Base-by-base conservation (phyloP, 1,140 invertebrate species). In the Colletes gigas region DNA sequence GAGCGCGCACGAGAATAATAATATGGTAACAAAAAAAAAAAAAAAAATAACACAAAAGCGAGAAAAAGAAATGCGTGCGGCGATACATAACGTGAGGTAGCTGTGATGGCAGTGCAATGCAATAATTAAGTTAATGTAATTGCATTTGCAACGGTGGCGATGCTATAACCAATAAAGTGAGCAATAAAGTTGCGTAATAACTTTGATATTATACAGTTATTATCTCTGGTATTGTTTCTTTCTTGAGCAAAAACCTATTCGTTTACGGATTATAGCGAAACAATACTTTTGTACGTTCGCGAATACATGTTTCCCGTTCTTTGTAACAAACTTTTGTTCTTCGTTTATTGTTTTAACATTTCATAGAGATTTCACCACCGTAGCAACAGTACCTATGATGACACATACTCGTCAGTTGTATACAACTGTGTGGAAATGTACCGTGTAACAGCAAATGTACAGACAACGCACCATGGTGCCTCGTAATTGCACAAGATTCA, bases 21-120 rank as follows among this genome's bases (percentile, higher is more conserved):
- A 89, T 91, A 90, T 83, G 86, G 82, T 90, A 87, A 90, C 83
- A 90, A 89, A 88, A 85, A 89, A 89, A 88, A 90, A 89, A 87
- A 89, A 88, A 89, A 88, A 86, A 85, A 88, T 21, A 47, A 57
- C 50, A 66, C 60, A 63, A 47, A 90, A 88, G 89, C 89, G 85
- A 86, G 85, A 87, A 89, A 90, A 88, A 84, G 78, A 87, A 82
- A 88, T 84, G 84, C 89, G 89, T 91, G 90, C 88, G 83, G 81
- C 88, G 88, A 92, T 90, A 87, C 82, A 89, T 62, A 86, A 88
- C 84, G 83, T 88, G 78, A 78, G 57, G 41, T 73, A 59, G 50
- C 55, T 84, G 71, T 78, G 73, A 71, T 83, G 71, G 19, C 66
- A 57, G 50, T 86, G 84, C 67, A 80, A 60, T 83, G 72, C 79